Percentiles rank a stretch among this genome's conserved stretches.
phyloP scores from a whole-genome alignment of 2,888 invertebrate species.

The Orchesellides sinensis region DNA sequence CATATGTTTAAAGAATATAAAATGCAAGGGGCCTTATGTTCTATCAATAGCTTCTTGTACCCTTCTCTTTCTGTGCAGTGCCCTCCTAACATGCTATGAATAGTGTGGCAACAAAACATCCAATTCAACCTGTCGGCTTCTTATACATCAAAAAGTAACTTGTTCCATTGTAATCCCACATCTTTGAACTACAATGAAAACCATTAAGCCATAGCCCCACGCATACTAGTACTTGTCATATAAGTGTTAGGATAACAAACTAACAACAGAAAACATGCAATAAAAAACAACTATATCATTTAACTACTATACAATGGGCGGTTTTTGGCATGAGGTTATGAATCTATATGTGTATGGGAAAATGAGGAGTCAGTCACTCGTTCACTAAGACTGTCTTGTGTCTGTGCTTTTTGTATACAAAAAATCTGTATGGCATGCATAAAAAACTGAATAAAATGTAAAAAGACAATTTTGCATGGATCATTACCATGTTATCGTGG shows the following conservation, averaged over 20 bases:
- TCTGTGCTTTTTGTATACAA: not conserved
- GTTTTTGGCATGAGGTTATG: not conserved
- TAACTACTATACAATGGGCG: not conserved
- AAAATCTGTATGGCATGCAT: not conserved
- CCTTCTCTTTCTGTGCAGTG: not conserved
- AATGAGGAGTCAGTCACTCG: not conserved
- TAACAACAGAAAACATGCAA: not conserved
- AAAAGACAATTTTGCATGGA: not conserved
- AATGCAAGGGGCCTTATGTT: too few relatives aligned
- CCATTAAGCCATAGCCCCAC: not conserved
- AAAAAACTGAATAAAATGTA: not conserved
- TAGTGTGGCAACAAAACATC: not conserved
- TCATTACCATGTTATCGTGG: slow-evolving; percentile 11
- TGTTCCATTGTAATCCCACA: too few relatives aligned
- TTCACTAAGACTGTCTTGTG: not conserved
- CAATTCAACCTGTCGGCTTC: too few relatives aligned
- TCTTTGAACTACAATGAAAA: not conserved
- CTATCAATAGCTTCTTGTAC: not conserved
- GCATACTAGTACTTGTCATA: not conserved
- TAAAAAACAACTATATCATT: not conserved
- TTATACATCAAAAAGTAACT: too few relatives aligned
- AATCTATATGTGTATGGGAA: not conserved
- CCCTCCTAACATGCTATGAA: not conserved
- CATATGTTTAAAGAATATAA: not conserved
- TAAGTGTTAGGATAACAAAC: not conserved